A percentile compares a stretch with the other conserved stretches of the same genome.
These are phyloP conservation scores for Periophthalmus modestus DNA, from an alignment of 2,113 vertebrate genomes.

Conservation along the genomic window DNA sequence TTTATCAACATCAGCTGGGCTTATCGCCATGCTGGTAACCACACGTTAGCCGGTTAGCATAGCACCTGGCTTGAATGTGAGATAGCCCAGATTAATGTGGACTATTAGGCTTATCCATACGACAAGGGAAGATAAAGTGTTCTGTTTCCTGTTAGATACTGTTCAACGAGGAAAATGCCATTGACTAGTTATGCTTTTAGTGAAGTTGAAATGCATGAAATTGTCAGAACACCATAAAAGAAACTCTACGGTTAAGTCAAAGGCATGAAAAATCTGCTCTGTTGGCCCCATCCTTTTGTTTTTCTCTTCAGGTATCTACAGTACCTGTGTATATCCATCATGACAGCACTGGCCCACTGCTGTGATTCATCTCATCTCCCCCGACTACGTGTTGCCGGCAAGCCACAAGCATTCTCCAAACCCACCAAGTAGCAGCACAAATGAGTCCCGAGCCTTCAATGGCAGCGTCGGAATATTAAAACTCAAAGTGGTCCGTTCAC, in stretches of 20 bases:
- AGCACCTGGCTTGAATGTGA: conserved; percentile 1
- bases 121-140: neutral
- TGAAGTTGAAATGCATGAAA: neutral
- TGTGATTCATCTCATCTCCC: conserved; percentile 18
- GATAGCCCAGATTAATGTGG: conserved; percentile 9
- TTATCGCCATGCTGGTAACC: neutral
- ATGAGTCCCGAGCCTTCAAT: conserved; percentile 15
- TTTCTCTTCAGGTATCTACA: conserved; percentile 2
- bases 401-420: conserved; percentile 8
- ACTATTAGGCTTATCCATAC: conserved; percentile 10
- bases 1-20: conserved; percentile 1
- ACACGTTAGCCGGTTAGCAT: conserved; percentile 5
- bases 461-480: conserved; percentile 24
- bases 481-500: conserved; percentile 36
- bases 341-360: conserved; percentile 17
- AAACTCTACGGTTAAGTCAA: neutral
- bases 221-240: neutral
- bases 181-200: neutral
- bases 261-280: neutral
- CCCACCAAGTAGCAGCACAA: conserved; percentile 12
- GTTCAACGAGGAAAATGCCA: neutral
- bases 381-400: conserved; percentile 12
- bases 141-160: neutral
- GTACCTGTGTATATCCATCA: conserved; percentile 5
- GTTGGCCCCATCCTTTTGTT: neutral